Evolutionary conservation across 2,113 vertebrate genomes (phyloP).

Genomic region (Prunella himalayana): DNA sequence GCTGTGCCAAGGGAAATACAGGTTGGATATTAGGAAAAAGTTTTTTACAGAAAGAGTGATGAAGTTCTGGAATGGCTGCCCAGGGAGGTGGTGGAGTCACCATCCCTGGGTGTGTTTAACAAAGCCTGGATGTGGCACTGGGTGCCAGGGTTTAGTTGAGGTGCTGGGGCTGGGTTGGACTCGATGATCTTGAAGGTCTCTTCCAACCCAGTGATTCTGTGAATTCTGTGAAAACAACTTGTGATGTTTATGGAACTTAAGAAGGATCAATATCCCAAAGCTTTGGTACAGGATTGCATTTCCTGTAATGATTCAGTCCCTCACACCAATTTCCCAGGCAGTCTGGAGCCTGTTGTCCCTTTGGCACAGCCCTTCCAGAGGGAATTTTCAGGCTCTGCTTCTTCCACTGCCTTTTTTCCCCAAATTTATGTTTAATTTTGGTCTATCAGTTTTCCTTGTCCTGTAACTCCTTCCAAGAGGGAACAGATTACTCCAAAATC

Average conservation of each 20-base stretch:
- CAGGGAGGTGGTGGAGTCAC: not conserved
- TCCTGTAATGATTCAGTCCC: not conserved
- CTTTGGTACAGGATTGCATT: accelerated
- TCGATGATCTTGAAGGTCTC: not conserved
- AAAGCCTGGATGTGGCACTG: not conserved
- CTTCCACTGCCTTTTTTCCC: not conserved
- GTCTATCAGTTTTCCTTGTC: not conserved
- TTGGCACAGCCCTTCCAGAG: accelerated
- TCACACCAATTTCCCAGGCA: not conserved
- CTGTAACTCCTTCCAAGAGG: not conserved
- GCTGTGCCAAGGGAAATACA: not conserved
- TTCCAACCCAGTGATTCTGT: not conserved
- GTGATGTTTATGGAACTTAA: not conserved
- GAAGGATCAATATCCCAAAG: not conserved
- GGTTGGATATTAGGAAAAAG: not conserved
- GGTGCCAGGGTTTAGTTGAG: not conserved
- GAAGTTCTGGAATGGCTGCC: not conserved
- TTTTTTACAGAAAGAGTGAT: not conserved
- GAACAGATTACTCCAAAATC: not conserved
- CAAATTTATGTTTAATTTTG: not conserved
- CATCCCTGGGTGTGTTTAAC: not conserved
- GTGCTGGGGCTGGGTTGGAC: not conserved
- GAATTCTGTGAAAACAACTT: not conserved
- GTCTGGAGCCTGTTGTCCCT: accelerated
- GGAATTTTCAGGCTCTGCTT: not conserved